A percentile compares a stretch with the other conserved stretches of the same genome.
These are phyloP conservation scores for Carpatolechia fugitivella DNA, from an alignment of 2,888 invertebrate species.

Conservation along the genomic window DNA sequence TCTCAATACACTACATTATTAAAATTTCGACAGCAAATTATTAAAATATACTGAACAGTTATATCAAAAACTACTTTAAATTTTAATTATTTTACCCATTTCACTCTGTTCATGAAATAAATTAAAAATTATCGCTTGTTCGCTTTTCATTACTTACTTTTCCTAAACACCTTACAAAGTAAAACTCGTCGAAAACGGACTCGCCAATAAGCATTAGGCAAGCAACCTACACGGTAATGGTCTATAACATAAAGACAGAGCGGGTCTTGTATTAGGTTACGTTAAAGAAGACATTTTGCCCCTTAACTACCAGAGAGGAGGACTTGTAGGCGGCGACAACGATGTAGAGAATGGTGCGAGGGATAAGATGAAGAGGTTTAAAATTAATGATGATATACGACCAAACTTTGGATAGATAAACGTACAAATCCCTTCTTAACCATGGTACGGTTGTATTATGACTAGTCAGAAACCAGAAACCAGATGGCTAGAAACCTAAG, in stretches of 20 bases:
- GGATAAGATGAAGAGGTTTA: neutral
- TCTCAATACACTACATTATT: too few relatives aligned
- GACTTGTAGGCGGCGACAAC: conserved; percentile 52
- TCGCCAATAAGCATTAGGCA: conserved; percentile 4
- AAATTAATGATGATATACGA: neutral
- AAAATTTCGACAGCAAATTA: too few relatives aligned
- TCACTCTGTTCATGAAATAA: too few relatives aligned
- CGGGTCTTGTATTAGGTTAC: conserved; percentile 52
- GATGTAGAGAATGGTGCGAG: conserved; percentile 21
- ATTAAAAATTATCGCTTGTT: too few relatives aligned
- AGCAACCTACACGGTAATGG: conserved; percentile 3
- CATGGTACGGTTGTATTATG: too few relatives aligned
- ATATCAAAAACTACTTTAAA: too few relatives aligned
- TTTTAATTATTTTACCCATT: too few relatives aligned
- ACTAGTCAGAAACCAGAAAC: too few relatives aligned
- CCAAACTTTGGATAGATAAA: too few relatives aligned
- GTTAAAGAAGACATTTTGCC: conserved; percentile 69
- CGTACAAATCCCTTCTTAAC: too few relatives aligned
- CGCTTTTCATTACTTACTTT: neutral
- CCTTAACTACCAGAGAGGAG: conserved; percentile 42
- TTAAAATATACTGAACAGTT: too few relatives aligned
- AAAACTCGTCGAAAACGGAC: neutral
- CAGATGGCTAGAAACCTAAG: too few relatives aligned
- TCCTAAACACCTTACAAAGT: neutral
- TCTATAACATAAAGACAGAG: conserved; percentile 28